These are phyloP conservation scores for Varanus komodoensis DNA, from an alignment of 2,113 vertebrate species.

Conservation along the genomic window DNA sequence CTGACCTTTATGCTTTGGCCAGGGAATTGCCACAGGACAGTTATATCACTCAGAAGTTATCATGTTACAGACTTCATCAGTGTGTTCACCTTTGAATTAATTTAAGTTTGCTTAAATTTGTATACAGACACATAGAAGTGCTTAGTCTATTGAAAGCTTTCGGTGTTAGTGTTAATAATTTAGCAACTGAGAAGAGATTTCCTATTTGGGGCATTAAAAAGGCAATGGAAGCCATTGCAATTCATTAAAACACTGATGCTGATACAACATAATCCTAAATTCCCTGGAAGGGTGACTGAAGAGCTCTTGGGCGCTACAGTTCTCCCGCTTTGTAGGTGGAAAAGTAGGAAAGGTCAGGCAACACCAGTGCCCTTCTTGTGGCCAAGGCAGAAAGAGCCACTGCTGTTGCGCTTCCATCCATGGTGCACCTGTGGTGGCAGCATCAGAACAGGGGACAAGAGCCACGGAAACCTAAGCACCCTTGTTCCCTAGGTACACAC, in stretches of 20 bases:
- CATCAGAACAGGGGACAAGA: background rate
- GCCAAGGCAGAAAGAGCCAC: too few species aligned
- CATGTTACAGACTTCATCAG: constrained; percentile 33
- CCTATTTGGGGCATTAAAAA: background rate
- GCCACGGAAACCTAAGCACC: background rate
- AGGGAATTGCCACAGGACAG: background rate
- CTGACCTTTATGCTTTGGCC: background rate
- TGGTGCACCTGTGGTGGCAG: background rate
- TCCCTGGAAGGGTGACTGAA: background rate
- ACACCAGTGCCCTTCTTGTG: too few species aligned
- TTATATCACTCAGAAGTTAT: constrained; percentile 34
- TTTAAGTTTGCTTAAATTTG: constrained; percentile 18
- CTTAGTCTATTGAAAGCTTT: constrained; percentile 6
- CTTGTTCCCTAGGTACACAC: too few species aligned
- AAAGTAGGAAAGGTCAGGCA: too few species aligned
- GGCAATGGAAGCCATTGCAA: background rate
- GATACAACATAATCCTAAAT: constrained; percentile 14
- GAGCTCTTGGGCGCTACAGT: too few species aligned
- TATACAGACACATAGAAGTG: background rate
- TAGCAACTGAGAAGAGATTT: background rate
- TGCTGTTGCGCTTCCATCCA: background rate
- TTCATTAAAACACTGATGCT: constrained; percentile 43
- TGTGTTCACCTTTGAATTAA: constrained; percentile 35
- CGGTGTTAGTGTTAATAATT: background rate
- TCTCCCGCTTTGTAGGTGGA: background rate